A percentile compares a stretch with the other conserved stretches of the same genome.
Conservation (phyloP, 2,113 vertebrate species). For the Hemichromis elongatus region DNA sequence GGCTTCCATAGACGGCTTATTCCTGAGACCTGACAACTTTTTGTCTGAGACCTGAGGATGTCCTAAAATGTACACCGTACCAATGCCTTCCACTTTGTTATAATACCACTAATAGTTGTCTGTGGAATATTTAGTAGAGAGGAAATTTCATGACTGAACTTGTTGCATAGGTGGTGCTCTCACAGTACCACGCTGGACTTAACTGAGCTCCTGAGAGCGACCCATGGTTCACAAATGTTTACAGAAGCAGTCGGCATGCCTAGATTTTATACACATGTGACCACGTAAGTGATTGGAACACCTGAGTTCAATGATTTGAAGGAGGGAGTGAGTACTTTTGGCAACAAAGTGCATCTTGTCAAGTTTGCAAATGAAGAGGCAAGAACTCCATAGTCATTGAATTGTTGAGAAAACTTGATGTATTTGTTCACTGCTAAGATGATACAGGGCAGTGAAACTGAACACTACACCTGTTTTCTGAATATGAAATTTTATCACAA, state of each 20-base stretch:
- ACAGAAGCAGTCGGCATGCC: background rate
- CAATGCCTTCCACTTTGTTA: too few species aligned
- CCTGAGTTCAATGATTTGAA: background rate
- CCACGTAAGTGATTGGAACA: background rate
- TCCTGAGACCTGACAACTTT: too few species aligned
- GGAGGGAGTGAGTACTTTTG: background rate
- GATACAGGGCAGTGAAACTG: background rate
- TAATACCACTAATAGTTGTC: background rate
- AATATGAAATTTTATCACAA: too few species aligned
- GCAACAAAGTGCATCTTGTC: background rate
- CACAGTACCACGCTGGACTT: background rate
- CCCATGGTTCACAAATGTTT: background rate
- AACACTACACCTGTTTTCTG: background rate
- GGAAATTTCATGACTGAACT: accelerated
- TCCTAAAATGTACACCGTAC: too few species aligned
- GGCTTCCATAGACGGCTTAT: too few species aligned
- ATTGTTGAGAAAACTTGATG: background rate
- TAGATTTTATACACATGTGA: background rate
- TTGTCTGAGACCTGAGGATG: too few species aligned
- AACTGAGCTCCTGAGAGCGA: background rate
- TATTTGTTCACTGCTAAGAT: background rate
- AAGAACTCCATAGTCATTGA: background rate
- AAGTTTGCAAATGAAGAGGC: too few species aligned
- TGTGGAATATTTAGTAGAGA: background rate
- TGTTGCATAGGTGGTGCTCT: background rate